Percentiles rank a stretch among this genome's conserved stretches.
Evolutionary conservation across 2,888 invertebrate genomes (phyloP).

Genomic region (Cabera pusaria): DNA sequence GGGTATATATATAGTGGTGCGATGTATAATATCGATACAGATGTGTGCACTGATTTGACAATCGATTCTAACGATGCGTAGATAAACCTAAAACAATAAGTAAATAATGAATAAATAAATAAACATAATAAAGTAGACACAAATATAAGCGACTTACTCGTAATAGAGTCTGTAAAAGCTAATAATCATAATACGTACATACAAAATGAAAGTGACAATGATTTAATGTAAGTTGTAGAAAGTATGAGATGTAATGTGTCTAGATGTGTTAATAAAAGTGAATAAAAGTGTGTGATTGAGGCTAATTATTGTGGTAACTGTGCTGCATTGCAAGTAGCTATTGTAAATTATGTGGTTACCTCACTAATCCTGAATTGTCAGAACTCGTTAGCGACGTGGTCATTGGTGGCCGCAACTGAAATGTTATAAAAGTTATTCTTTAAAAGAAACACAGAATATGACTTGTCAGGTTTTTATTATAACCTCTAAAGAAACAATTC

Average conservation of each 20-base stretch:
- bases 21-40: conserved; percentile 56
- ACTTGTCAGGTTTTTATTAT: not conserved
- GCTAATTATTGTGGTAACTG: conserved; percentile 23
- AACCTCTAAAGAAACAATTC: no score
- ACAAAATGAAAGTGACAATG: conserved; percentile 23
- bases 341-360: conserved; percentile 52
- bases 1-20: conserved; percentile 52
- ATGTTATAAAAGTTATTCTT: conserved; percentile 24
- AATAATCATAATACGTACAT: conserved; percentile 11
- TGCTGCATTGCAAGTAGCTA: conserved; percentile 22
- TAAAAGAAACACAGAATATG: not conserved
- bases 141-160: conserved; percentile 2
- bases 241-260: conserved; percentile 27
- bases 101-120: conserved; percentile 37
- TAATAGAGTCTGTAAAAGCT: conserved; percentile 7
- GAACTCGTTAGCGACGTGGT: conserved; percentile 76
- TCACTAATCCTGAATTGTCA: conserved; percentile 82
- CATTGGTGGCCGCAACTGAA: conserved; percentile 79
- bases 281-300: conserved; percentile 33
- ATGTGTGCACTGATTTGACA: conserved; percentile 56
- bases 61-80: conserved; percentile 67
- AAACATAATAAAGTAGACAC: conserved; percentile 30
- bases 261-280: conserved; percentile 31
- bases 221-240: conserved; percentile 18
- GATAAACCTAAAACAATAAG: conserved; percentile 81